phyloP scores from a whole-genome alignment of 2,888 invertebrate species.

The Unio pictorum region DNA sequence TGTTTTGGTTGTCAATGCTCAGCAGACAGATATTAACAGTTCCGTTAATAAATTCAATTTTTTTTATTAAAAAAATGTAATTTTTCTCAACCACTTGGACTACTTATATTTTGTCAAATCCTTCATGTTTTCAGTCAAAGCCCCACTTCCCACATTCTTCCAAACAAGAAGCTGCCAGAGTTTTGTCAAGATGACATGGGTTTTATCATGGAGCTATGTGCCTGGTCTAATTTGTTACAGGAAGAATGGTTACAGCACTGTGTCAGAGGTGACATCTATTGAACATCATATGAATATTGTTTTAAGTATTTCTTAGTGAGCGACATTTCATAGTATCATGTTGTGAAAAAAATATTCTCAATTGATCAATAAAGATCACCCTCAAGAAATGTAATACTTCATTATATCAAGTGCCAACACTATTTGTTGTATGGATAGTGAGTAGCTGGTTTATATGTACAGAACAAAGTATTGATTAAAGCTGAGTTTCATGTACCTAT shows the following conservation, averaged over 20 bases:
- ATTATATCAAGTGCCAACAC: no score
- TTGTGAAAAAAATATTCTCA: no score
- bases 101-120: neutral
- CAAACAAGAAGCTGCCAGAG: conserved; percentile 40
- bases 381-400: no score
- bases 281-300: neutral
- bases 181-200: conserved; percentile 50
- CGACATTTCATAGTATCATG: no score
- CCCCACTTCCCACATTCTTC: conserved; percentile 15
- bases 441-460: no score
- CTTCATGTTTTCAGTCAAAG: conserved; percentile 15
- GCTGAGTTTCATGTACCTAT: no score
- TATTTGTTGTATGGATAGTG: no score
- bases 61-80: neutral
- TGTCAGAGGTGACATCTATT: conserved; percentile 47
- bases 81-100: neutral
- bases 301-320: no score
- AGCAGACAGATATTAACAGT: neutral
- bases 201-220: conserved; percentile 47
- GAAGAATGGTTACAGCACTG: conserved; percentile 45
- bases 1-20: no score
- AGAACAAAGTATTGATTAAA: no score
- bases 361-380: no score
- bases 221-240: conserved; percentile 41
- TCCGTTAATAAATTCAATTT: neutral